phyloP scores from a whole-genome alignment of 2,113 vertebrate species.

The Platysteira castanea region DNA sequence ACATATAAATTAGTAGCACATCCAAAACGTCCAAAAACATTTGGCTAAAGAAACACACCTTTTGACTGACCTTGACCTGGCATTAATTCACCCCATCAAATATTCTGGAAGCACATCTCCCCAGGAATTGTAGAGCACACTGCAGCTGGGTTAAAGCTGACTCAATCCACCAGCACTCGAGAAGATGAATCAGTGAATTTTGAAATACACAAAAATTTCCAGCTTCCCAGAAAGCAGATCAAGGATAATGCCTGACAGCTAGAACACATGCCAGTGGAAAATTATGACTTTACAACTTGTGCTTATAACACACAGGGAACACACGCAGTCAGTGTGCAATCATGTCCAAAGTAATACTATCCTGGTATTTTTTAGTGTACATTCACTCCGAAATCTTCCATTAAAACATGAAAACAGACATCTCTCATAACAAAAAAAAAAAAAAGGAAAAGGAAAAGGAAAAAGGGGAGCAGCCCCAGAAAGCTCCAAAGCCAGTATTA shows the following conservation, averaged over 20 bases:
- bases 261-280: not conserved
- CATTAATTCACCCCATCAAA: not conserved
- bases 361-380: not conserved
- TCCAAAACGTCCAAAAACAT: not conserved
- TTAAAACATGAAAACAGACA: not conserved
- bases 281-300: not conserved
- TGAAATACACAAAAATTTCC: not conserved
- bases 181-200: not conserved
- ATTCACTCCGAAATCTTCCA: not conserved
- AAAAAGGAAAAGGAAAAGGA: too few species aligned
- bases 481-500: not conserved
- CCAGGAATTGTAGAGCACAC: fast-evolving
- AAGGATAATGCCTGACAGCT: not conserved
- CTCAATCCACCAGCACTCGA: not conserved
- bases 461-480: not conserved
- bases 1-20: fast-evolving
- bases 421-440: not conserved
- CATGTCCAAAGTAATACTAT: not conserved
- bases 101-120: not conserved
- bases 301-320: not conserved
- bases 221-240: not conserved
- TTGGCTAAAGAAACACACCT: not conserved
- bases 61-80: not conserved
- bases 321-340: too few species aligned
- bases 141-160: not conserved